Evolutionary conservation across 2,888 invertebrate species (phyloP), one percentile per base, ranked within the genome.

Genomic region (Augochlorella aurata): DNA sequence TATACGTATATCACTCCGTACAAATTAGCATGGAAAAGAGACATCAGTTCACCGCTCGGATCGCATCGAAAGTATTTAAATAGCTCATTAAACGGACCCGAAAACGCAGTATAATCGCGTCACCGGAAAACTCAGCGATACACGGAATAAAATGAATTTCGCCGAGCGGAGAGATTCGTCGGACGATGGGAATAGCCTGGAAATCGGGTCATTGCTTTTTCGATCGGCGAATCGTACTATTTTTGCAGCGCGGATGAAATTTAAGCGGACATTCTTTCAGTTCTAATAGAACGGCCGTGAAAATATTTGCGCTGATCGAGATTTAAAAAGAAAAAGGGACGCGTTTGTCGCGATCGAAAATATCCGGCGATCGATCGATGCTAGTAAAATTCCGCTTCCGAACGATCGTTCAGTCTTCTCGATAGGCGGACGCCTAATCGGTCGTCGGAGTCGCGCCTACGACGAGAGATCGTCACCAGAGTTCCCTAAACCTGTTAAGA

Each of bases 111-210:
- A 52, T 52, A 21, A 52, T 52, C 52, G 47, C 47, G 47, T 12
- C 47, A 10, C n/a, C n/a, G 10, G 1, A 10, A 9, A 52, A 52
- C 52, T 52, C 52, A 9, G 21, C 52, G n/a, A 52, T 52, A 52
- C 52, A 52, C 52, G 52, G n/a, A 52, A 52, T 52, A 52, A 52
- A 52, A 52, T 52, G 52, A 52, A 52, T 52, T 52, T 52, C 52
- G 38, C 52, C 52, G 52, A 1, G n/a, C 10, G n/a, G 10, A n/a
- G 52, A n/a, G 52, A 52, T 21, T 52, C 52, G n/a, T n/a, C 10
- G 52, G n/a, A 52, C 52, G 52, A 21, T 52, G 52, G 52, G 52
- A 52, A 52, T 52, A 52, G 52, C 52, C 10, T 21, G 10, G 52
- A 21, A 52, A 52, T 52, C 52, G 52, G 52, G 52, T 52, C 52